These are phyloP conservation scores for Leptinotarsa juncta DNA, from an alignment of 2,888 invertebrate genomes.

Conservation along the genomic window DNA sequence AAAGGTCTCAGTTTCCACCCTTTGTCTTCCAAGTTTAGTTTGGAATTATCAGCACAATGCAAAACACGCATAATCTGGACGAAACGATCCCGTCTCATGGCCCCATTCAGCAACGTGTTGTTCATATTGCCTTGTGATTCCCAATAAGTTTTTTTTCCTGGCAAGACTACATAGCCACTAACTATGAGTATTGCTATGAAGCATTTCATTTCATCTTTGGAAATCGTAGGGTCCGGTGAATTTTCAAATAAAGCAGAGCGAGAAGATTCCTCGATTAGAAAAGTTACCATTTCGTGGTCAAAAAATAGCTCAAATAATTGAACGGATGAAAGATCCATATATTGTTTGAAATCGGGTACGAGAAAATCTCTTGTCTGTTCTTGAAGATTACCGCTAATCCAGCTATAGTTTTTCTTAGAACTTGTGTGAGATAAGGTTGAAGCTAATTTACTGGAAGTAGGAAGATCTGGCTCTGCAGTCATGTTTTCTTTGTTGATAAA, in stretches of 20 bases:
- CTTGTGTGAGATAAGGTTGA: background rate
- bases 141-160: slow-evolving; percentile 35
- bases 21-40: slow-evolving; percentile 23
- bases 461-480: slow-evolving; percentile 8
- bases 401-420: background rate
- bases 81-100: slow-evolving; percentile 32
- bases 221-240: slow-evolving; percentile 36
- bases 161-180: slow-evolving; percentile 43
- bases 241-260: slow-evolving; percentile 44
- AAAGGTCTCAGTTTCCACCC: slow-evolving; percentile 30
- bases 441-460: slow-evolving; percentile 5
- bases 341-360: background rate
- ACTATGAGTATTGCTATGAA: slow-evolving; percentile 44
- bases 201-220: slow-evolving; percentile 37
- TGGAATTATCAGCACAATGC: slow-evolving; percentile 10
- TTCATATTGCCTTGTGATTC: slow-evolving; percentile 35
- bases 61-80: slow-evolving; percentile 1
- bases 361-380: background rate
- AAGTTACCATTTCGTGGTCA: slow-evolving; percentile 25
- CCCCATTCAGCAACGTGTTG: slow-evolving; percentile 25
- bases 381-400: background rate
- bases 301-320: slow-evolving; percentile 32
- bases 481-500: background rate
- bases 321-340: background rate
- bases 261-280: too few species aligned